phyloP scores from a whole-genome alignment of 2,888 invertebrate genomes.

The Pristionchus entomophagus region DNA sequence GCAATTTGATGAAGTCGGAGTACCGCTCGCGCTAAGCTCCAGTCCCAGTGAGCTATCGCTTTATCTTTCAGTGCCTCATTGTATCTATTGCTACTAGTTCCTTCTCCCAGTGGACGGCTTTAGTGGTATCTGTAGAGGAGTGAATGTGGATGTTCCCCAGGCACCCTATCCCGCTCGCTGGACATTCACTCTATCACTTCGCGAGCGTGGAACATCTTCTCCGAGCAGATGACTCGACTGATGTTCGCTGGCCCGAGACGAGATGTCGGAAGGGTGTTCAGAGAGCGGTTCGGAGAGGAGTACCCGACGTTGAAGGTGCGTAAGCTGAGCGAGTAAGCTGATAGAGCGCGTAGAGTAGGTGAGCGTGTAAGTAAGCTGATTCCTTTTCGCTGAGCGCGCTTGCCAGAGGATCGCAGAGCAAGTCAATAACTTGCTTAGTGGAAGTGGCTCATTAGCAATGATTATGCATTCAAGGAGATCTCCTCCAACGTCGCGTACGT shows the following conservation, averaged over 20 bases:
- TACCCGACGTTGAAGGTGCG: background rate
- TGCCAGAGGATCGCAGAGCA: too few species aligned
- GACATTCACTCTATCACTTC: background rate
- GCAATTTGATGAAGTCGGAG: constrained; percentile 11
- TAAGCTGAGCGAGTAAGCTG: too few species aligned
- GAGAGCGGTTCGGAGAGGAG: background rate
- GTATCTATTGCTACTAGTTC: too few species aligned
- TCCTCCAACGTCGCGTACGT: background rate
- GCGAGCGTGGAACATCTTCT: background rate
- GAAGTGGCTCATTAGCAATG: background rate
- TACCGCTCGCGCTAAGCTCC: background rate
- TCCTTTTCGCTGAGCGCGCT: too few species aligned
- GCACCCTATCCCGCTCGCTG: background rate
- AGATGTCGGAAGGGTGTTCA: background rate
- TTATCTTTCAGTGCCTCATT: too few species aligned
- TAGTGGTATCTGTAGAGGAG: too few species aligned
- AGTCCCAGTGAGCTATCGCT: background rate
- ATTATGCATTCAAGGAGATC: background rate
- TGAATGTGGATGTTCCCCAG: background rate
- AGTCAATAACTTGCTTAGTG: background rate
- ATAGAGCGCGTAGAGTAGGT: background rate
- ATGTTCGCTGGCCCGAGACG: background rate
- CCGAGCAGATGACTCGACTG: background rate
- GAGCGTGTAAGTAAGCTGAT: too few species aligned
- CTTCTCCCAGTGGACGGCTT: too few species aligned